These are phyloP conservation scores for Bambusicola thoracicus DNA, from an alignment of 2,113 vertebrate genomes.

Conservation along the genomic window DNA sequence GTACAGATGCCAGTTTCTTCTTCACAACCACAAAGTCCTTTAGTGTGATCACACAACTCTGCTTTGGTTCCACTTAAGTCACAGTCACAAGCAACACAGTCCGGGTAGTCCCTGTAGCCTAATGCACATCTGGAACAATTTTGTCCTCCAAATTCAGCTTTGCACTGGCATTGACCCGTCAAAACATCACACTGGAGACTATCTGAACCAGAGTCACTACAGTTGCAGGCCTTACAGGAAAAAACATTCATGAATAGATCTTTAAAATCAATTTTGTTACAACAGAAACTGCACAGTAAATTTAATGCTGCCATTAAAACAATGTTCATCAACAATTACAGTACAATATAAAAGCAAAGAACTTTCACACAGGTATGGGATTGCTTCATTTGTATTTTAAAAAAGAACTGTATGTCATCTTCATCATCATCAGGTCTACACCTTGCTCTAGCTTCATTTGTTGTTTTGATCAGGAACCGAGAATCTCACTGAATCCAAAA, in stretches of 20 bases:
- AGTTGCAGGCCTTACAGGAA: slow-evolving; percentile 84
- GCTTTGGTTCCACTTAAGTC: slow-evolving; percentile 82
- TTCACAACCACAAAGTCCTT: slow-evolving; percentile 83
- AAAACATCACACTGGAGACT: slow-evolving; percentile 77
- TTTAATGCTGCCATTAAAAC: not conserved
- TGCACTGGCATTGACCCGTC: slow-evolving; percentile 86
- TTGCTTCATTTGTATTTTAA: not conserved
- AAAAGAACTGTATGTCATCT: not conserved
- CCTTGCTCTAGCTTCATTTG: not conserved
- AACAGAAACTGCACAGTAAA: not conserved
- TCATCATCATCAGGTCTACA: not conserved
- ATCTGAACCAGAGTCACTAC: slow-evolving; percentile 80
- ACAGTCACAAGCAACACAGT: slow-evolving; percentile 88
- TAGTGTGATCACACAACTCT: slow-evolving; percentile 76
- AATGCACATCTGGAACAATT: slow-evolving; percentile 83
- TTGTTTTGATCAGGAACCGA: not conserved
- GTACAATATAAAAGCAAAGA: not conserved
- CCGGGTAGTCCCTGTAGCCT: slow-evolving; percentile 87
- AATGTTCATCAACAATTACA: not conserved
- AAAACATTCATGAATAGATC: not conserved
- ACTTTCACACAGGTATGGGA: not conserved
- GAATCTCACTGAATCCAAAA: not conserved
- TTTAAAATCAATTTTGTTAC: not conserved
- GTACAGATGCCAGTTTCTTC: slow-evolving; percentile 80
- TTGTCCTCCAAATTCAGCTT: slow-evolving; percentile 76